phyloP scores from a whole-genome alignment of 2,113 vertebrate species.

The Vidua chalybeata region DNA sequence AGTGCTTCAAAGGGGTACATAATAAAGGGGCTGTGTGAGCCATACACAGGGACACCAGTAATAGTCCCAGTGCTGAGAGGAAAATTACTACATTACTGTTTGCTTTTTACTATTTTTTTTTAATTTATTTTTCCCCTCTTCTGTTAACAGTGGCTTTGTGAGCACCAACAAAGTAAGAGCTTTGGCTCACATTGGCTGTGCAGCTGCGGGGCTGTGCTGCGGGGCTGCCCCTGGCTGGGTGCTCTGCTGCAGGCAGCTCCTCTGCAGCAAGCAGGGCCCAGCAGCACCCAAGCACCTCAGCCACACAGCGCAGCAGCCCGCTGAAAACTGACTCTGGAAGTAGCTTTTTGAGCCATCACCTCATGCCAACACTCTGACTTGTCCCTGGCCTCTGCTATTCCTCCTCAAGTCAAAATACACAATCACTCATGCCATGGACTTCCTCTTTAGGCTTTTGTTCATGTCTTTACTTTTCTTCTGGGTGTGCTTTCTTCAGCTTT shows the following conservation, averaged over 20 bases:
- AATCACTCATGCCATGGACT: neutral
- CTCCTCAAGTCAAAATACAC: neutral
- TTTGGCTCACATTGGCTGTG: accelerated
- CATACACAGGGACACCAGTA: neutral
- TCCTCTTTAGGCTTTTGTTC: neutral
- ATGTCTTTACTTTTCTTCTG: neutral
- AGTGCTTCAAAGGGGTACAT: neutral
- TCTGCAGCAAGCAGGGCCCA: neutral
- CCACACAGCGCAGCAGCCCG: accelerated
- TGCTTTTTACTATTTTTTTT: neutral
- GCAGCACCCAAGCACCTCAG: neutral
- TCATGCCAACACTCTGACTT: accelerated
- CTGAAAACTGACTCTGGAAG: neutral
- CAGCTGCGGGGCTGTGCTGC: neutral
- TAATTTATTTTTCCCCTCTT: neutral
- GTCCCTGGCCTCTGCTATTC: neutral
- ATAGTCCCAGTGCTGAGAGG: neutral
- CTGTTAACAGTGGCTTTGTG: neutral
- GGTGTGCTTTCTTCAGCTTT: neutral
- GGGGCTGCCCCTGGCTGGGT: neutral
- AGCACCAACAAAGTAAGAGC: neutral
- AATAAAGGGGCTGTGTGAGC: neutral
- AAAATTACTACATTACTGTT: neutral
- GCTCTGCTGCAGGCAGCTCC: neutral
- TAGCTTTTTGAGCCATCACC: neutral